phyloP scores from a whole-genome alignment of 1,140 invertebrate species.

The Cheumatopsyche charites region DNA sequence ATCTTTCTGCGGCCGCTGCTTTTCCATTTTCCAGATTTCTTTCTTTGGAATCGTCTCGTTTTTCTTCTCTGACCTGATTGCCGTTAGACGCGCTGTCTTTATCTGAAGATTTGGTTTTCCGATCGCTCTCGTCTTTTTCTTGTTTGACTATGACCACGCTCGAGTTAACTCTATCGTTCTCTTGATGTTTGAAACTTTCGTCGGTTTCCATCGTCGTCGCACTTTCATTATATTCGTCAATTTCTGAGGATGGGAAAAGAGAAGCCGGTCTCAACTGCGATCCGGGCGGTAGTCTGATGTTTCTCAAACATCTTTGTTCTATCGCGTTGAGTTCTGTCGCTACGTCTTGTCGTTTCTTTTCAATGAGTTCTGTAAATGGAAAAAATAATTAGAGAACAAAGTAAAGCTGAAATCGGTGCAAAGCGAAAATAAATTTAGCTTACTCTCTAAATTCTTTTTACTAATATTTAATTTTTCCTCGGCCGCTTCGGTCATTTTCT shows the following conservation, averaged over 20 bases:
- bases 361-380: slow-evolving; percentile 57
- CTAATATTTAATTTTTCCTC: slow-evolving; percentile 59
- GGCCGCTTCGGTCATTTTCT: slow-evolving; percentile 65
- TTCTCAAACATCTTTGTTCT: slow-evolving; percentile 54
- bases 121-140: slow-evolving; percentile 18
- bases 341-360: slow-evolving; percentile 55
- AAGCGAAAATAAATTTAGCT: slow-evolving; percentile 45
- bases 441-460: slow-evolving; percentile 63
- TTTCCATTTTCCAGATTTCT: slow-evolving; percentile 28
- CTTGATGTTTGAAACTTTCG: neutral
- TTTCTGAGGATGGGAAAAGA: slow-evolving; percentile 23
- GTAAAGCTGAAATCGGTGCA: neutral
- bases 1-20: neutral
- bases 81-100: neutral
- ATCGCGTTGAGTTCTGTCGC: slow-evolving; percentile 56
- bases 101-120: neutral
- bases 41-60: neutral
- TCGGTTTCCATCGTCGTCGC: slow-evolving; percentile 20
- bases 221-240: neutral
- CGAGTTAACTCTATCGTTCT: slow-evolving; percentile 1
- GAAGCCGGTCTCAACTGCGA: slow-evolving; percentile 27
- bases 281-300: slow-evolving; percentile 40
- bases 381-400: slow-evolving; percentile 17
- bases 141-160: neutral
- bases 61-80: slow-evolving; percentile 21